Evolutionary conservation across 1,140 invertebrate genomes (phyloP).

Genomic region (Chelonus insularis): DNA sequence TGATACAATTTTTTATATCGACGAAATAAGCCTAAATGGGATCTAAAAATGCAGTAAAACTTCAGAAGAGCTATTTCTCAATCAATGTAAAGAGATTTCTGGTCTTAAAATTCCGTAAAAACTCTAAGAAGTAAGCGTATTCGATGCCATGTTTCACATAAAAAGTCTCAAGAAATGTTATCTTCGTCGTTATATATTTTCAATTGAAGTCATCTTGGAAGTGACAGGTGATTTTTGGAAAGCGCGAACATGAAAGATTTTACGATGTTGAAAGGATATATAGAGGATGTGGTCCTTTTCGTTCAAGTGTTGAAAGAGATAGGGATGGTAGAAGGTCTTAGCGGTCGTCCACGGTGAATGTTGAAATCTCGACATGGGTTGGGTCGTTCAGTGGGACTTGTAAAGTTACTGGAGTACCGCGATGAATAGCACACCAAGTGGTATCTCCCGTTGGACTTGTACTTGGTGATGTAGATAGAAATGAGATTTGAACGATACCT

Average conservation of each 20-base stretch:
- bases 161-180: too few species aligned
- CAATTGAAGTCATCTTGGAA: background rate
- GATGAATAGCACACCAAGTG: conserved; percentile 12
- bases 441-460: conserved; percentile 7
- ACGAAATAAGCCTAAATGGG: too few species aligned
- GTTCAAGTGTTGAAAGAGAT: conserved; percentile 6
- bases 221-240: background rate
- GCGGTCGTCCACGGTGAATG: conserved; percentile 18
- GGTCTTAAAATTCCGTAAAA: too few species aligned
- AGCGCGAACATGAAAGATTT: background rate
- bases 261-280: background rate
- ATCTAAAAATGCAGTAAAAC: too few species aligned
- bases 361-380: conserved; percentile 17
- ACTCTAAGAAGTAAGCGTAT: too few species aligned
- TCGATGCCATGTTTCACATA: too few species aligned
- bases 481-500: background rate
- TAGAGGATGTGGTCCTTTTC: background rate
- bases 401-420: conserved; percentile 15
- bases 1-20: too few species aligned
- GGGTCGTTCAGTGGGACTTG: conserved; percentile 7
- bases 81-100: too few species aligned
- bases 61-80: too few species aligned
- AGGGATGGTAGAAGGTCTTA: conserved; percentile 8
- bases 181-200: background rate
- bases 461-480: background rate